Evolutionary conservation across 2,797 vertebrate species (phyloP).

Genomic region (Eremophila alpestris): DNA sequence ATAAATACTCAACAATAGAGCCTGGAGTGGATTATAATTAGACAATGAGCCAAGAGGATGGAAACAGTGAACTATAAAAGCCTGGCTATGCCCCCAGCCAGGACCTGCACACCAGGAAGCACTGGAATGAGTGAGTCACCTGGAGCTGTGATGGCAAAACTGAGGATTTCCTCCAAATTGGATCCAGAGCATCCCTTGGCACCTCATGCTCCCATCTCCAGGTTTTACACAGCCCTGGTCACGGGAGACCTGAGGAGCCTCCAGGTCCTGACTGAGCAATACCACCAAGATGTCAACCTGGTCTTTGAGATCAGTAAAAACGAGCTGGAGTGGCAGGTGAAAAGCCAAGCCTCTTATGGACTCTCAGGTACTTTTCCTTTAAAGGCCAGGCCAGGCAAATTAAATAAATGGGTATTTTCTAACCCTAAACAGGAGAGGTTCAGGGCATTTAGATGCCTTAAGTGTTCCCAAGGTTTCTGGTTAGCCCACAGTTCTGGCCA

Average conservation of each 20-base stretch:
- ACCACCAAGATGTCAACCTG: conserved; percentile 72
- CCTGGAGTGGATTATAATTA: conserved; percentile 62
- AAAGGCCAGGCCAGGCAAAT: neutral
- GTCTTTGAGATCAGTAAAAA: conserved; percentile 73
- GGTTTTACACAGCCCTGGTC: conserved; percentile 69
- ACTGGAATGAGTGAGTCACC: conserved; percentile 47
- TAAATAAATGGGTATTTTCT: neutral
- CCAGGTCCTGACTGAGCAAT: conserved; percentile 52
- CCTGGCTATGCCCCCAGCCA: neutral
- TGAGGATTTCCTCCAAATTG: conserved; percentile 53
- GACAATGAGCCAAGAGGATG: conserved; percentile 64
- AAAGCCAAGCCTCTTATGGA: conserved; percentile 69
- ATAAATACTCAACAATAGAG: conserved; percentile 62
- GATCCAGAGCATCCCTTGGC: neutral
- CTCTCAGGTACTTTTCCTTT: conserved; percentile 74
- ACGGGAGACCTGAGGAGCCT: conserved; percentile 69
- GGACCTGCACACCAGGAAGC: neutral
- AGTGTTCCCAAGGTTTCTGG: accelerated
- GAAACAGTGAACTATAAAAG: conserved; percentile 45
- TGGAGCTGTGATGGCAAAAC: conserved; percentile 14
- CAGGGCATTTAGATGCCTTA: neutral
- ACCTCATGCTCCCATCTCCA: neutral
- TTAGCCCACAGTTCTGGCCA: no score
- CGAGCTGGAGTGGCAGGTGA: conserved; percentile 77
- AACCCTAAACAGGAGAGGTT: neutral